Conservation (phyloP, 2,888 invertebrate genomes). For the Drosophila lacicola region DNA sequence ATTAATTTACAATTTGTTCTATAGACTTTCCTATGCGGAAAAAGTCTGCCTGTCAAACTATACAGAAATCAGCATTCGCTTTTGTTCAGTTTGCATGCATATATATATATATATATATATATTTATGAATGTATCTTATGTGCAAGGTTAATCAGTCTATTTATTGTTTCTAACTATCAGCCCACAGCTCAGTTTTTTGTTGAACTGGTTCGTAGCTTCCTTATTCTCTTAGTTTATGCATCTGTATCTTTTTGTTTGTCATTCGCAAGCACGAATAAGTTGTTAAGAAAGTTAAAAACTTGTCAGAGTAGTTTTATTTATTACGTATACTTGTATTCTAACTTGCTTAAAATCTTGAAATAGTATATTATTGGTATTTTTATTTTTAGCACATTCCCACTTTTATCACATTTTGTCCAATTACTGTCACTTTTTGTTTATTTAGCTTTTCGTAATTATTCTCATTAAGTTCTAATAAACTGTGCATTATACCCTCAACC, state of each 20-base stretch:
- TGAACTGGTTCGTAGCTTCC: slow-evolving; percentile 38
- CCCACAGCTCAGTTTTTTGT: slow-evolving; percentile 4
- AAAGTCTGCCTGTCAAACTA: slow-evolving; percentile 22
- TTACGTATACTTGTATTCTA: neutral
- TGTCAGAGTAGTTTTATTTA: neutral
- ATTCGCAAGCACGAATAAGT: neutral
- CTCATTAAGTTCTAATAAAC: slow-evolving; percentile 21
- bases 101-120: neutral
- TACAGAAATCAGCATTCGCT: slow-evolving; percentile 34
- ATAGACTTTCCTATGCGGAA: slow-evolving; percentile 34
- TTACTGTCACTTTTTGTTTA: neutral
- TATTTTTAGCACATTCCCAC: neutral
- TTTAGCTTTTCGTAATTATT: neutral
- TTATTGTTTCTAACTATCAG: slow-evolving; percentile 15
- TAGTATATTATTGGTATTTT: neutral
- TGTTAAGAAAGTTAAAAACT: neutral
- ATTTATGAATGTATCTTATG: slow-evolving; percentile 2
- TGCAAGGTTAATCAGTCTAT: slow-evolving; percentile 48
- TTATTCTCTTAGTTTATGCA: slow-evolving; percentile 24
- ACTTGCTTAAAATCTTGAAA: neutral
- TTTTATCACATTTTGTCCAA: neutral
- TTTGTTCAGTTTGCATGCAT: slow-evolving; percentile 9
- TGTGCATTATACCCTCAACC: neutral
- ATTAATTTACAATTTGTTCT: slow-evolving; percentile 41
- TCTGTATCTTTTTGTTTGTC: neutral